Evolutionary conservation across 2,888 invertebrate genomes (phyloP), one percentile per base, ranked within the genome.

Genomic region (Chrysina gloriosa): DNA sequence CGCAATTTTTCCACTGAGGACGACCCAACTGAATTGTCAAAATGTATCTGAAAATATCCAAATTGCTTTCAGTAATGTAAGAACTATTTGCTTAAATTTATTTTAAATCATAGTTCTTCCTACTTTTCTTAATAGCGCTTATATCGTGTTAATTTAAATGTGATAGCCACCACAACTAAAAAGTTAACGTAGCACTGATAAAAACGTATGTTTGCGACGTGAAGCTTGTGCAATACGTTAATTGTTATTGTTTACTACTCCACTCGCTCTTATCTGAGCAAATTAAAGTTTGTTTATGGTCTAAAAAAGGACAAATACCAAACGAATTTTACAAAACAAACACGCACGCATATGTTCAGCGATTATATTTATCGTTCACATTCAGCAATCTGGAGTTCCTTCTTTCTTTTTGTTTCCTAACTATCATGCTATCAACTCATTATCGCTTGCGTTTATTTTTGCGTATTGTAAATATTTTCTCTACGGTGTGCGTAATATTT

Each of bases 391-490:
- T 48, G 19, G 48, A n/a, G 48, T 31, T 52, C 52, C 19, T 31
- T 52, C 52, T 52, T 54, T 54, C 54, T 36, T 23, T 25, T 36
- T 21, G 27, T 25, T 27, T 7, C 23, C 21, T n/a, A 21, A 11
- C 23, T 14, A 11, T 58, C 39, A 42, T 27, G 27, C 7, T 42
- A 58, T 58, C 39, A 23, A 25, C 25, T 39, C 39, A 58, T 58
- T 58, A 58, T 58, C 58, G 42, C 25, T 5, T 11, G 23, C 11
- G 39, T 58, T 42, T 58, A 34, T 58, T 58, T 58, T 42, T 58
- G 27, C 27, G 58, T 29, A 58, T 27, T 58, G 58, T 58, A 58
- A 58, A 58, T 58, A 58, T 58, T 58, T 58, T 58, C 27, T 11
- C 58, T 39, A 42, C 21, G 23, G 36, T 39, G 36, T 36, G 36